These are phyloP conservation scores for Drosophila albomicans DNA, from an alignment of 1,140 invertebrate species.

Conservation along the genomic window DNA sequence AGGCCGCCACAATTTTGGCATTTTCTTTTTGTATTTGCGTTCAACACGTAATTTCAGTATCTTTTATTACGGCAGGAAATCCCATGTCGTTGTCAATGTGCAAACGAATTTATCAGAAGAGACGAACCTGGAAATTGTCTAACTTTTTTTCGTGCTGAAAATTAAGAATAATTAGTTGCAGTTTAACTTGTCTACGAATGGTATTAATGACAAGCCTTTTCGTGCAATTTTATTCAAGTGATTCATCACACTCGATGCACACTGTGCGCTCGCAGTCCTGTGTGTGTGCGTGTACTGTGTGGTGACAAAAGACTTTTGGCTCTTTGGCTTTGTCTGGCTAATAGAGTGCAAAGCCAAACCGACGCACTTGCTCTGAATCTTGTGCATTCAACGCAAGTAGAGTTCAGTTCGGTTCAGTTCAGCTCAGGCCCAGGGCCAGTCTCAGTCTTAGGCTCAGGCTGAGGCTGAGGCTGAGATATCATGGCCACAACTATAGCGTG, in stretches of 20 bases:
- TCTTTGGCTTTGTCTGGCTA: slow-evolving; percentile 39
- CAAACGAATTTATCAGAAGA: slow-evolving; percentile 51
- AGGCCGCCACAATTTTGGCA: slow-evolving; percentile 45
- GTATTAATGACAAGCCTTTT: slow-evolving; percentile 3
- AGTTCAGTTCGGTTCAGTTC: neutral
- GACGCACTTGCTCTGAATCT: slow-evolving; percentile 44
- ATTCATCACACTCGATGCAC: slow-evolving; percentile 2
- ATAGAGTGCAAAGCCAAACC: slow-evolving; percentile 43
- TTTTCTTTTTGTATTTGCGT: slow-evolving; percentile 25
- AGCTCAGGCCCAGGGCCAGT: neutral
- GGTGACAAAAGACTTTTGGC: slow-evolving; percentile 51
- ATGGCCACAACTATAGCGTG: slow-evolving; percentile 48
- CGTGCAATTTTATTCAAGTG: neutral
- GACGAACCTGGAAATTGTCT: slow-evolving; percentile 3
- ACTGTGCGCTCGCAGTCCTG: slow-evolving; percentile 1
- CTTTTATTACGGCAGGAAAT: slow-evolving; percentile 57
- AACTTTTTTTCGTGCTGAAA: neutral
- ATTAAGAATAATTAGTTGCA: slow-evolving; percentile 3
- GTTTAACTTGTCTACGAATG: neutral
- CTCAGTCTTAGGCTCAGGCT: slow-evolving; percentile 2
- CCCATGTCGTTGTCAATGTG: slow-evolving; percentile 44
- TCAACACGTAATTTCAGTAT: slow-evolving; percentile 16
- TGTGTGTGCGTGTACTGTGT: neutral
- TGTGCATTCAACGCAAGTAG: neutral
- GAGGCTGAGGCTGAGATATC: slow-evolving; percentile 24